Conservation (phyloP, 2,113 vertebrate genomes). For the Apodemus sylvaticus region DNA sequence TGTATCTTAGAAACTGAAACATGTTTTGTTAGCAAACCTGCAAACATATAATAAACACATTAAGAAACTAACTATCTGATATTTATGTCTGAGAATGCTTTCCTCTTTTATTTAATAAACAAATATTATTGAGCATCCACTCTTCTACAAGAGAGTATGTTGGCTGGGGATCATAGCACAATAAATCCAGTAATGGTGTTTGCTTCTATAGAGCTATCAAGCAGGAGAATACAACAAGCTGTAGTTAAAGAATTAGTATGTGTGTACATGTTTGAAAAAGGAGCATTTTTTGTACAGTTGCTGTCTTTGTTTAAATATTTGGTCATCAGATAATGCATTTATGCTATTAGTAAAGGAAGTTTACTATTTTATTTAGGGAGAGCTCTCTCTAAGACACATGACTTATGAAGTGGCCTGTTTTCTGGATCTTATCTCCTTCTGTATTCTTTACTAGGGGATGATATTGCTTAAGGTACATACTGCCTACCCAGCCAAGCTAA, state of each 20-base stretch:
- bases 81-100: background rate
- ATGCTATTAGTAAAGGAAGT: background rate
- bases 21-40: background rate
- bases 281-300: background rate
- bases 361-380: background rate
- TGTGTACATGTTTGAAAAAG: background rate
- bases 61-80: constrained; percentile 22
- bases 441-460: background rate
- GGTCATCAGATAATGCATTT: background rate
- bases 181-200: background rate
- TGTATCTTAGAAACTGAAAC: background rate
- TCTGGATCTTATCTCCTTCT: background rate
- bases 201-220: background rate
- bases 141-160: background rate
- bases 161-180: background rate
- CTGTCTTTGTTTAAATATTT: background rate
- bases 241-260: background rate
- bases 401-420: background rate
- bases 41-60: background rate
- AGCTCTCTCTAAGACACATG: background rate
- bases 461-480: background rate
- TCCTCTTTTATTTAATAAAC: background rate
- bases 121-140: background rate
- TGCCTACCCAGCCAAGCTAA: background rate
- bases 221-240: background rate